Evolutionary conservation across 2,113 vertebrate species (phyloP).

Genomic region (Corvus cornix): DNA sequence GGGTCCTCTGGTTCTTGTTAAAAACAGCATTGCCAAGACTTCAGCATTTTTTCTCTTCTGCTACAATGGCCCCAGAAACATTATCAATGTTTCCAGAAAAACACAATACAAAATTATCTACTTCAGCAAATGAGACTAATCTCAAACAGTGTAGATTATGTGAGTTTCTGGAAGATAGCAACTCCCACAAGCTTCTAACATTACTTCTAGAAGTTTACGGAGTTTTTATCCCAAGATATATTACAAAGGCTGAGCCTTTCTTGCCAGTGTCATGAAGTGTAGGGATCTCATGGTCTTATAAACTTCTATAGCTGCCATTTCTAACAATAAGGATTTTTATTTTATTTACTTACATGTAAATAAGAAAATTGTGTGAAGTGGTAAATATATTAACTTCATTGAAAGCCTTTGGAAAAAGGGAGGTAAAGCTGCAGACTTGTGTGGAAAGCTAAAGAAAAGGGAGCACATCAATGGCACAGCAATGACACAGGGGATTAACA

Average conservation of each 20-base stretch:
- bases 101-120: neutral
- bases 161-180: neutral
- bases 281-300: neutral
- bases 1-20: neutral
- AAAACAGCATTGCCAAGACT: neutral
- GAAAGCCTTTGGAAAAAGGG: neutral
- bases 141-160: neutral
- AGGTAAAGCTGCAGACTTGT: neutral
- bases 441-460: conserved; percentile 35
- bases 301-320: neutral
- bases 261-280: neutral
- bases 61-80: neutral
- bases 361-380: neutral
- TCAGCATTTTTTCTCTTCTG: neutral
- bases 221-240: neutral
- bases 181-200: neutral
- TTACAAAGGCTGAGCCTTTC: neutral
- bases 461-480: neutral
- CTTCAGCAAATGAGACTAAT: neutral
- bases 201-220: neutral
- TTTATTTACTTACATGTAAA: neutral
- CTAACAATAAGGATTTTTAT: neutral
- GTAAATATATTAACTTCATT: neutral
- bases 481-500: conserved; percentile 2
- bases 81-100: neutral